Evolutionary conservation across 2,113 vertebrate genomes (phyloP).

Genomic region (Pholis gunnellus): DNA sequence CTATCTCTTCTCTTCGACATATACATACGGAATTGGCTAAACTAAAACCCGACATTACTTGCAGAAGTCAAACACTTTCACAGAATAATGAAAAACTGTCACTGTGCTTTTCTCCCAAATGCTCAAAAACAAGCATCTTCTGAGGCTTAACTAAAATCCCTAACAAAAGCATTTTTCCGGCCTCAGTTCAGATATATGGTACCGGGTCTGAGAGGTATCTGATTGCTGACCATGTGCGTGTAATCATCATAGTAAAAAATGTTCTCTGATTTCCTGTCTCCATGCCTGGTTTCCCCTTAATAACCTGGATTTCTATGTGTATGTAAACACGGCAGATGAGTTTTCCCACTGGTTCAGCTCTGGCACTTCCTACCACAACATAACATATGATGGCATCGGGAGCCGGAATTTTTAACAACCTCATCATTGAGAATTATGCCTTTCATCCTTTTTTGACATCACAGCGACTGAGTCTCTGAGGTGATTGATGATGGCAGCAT

Average conservation of each 20-base stretch:
- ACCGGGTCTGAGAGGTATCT: background rate
- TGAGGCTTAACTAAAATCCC: background rate
- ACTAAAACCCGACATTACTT: background rate
- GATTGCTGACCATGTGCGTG: background rate
- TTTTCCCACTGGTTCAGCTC: constrained; percentile 34
- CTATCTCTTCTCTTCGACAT: background rate
- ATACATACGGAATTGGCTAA: background rate
- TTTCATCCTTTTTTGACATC: constrained; percentile 78
- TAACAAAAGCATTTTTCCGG: background rate
- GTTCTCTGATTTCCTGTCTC: constrained; percentile 21
- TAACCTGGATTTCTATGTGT: constrained; percentile 28
- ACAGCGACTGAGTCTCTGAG: constrained; percentile 63
- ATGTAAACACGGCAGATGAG: constrained; percentile 46
- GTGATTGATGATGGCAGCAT: constrained; percentile 80
- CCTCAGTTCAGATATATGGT: background rate
- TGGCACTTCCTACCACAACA: constrained; percentile 7
- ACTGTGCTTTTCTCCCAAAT: background rate
- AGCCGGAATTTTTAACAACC: constrained; percentile 52
- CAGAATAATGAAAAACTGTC: background rate
- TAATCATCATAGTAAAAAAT: background rate
- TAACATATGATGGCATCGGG: constrained; percentile 27
- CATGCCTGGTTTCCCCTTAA: constrained; percentile 33
- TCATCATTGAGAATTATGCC: constrained; percentile 65
- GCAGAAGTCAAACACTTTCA: background rate
- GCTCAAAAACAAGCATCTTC: background rate